Base-by-base conservation (phyloP, 2,113 vertebrate genomes). In the Lonchura striata region DNA sequence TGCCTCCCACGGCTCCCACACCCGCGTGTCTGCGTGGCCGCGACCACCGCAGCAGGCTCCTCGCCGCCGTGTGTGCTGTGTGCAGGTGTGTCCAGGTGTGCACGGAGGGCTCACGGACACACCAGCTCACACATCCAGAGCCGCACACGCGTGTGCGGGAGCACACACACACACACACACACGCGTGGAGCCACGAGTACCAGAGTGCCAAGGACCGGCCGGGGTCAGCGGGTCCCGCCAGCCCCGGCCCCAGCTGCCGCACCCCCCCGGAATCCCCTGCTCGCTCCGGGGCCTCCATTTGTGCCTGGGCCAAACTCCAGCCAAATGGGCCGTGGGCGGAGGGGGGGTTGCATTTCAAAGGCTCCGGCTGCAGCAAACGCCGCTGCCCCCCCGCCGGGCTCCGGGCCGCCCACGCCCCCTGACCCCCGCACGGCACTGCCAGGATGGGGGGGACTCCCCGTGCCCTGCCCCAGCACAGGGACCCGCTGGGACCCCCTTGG, bases 321-420 rank as follows among this genome's bases (percentile, higher is more conserved):
- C 91, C 95, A 94, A 96, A 96, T 92, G 93, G 95, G 71, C 61
- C 18, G 60, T 49, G 65, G 63, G 37, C 21, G 56, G 80, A 15
- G 56, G 49, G 56, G 59, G 69, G 37, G n/a, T 76, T 96, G 94
- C 95, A 96, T 96, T 95, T 96, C 96, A 96, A 96, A 96, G 95
- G 74, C 78, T 78, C 28, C 4, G 44, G 77, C 69, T 23, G 39
- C 75, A 93, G 92, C 95, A 96, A 95, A 96, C 66, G 93, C 91
- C 2, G 60, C 78, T 44, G 82, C 70, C 35, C 64, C 80, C 87
- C 94, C 17, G 37, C 90, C 3, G 76, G 35, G 92, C 70, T 41
- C 44, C 41, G 19, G 19, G 53, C 49, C 22, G 42, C 66, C 61
- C 30, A 21, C 16, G 53, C 63, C 90, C 85, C 78, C 71, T 96